Evolutionary conservation across 2,888 invertebrate genomes (phyloP).

Genomic region (Linyphia triangularis): DNA sequence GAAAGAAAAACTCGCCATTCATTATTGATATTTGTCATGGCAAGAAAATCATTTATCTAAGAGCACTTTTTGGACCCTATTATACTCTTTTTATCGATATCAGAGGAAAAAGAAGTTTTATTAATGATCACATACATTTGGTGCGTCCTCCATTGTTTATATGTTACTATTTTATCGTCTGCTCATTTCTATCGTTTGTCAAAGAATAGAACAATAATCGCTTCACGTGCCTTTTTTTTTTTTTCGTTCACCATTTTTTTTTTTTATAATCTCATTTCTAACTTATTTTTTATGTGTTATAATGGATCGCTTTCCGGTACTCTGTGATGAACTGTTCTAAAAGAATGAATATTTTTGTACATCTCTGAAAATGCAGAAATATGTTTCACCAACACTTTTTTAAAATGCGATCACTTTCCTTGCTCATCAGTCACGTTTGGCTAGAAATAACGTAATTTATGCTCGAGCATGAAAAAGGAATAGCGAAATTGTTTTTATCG

Average conservation of each 20-base stretch:
- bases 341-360: neutral
- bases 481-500: too few species aligned
- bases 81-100: conserved; percentile 14
- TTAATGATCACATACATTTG: conserved; percentile 41
- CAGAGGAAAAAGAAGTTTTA: conserved; percentile 27
- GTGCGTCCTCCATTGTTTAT: conserved; percentile 41
- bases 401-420: neutral
- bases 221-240: conserved; percentile 12
- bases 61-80: conserved; percentile 23
- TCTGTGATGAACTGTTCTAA: neutral
- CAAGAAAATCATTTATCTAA: conserved; percentile 39
- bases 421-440: neutral
- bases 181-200: conserved; percentile 46
- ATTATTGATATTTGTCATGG: conserved; percentile 44
- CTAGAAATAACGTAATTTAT: neutral
- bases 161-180: conserved; percentile 41
- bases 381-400: neutral
- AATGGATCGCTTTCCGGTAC: conserved; percentile 6
- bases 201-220: conserved; percentile 51
- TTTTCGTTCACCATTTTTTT: neutral
- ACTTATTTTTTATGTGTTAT: neutral
- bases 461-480: too few species aligned
- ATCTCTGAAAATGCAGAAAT: neutral
- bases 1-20: conserved; percentile 11
- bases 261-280: neutral